These are phyloP conservation scores for Novumbra hubbsi DNA, from an alignment of 2,797 vertebrate genomes.

Conservation along the genomic window DNA sequence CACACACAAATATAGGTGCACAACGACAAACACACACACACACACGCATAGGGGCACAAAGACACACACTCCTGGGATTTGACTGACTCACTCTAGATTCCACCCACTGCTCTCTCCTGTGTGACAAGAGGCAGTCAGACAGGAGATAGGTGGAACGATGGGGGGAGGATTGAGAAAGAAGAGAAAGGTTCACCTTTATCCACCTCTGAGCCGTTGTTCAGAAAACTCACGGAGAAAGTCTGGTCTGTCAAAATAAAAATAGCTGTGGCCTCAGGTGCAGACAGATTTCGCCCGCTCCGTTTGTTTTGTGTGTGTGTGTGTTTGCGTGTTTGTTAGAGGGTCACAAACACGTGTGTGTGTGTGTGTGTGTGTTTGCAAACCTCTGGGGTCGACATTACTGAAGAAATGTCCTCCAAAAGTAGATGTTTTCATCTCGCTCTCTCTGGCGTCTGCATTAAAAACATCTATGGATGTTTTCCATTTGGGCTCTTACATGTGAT, in stretches of 20 bases:
- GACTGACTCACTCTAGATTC: conserved; percentile 62
- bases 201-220: conserved; percentile 12
- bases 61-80: conserved; percentile 43
- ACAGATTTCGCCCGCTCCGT: conserved; percentile 34
- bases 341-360: neutral
- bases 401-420: neutral
- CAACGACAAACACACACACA: conserved; percentile 36
- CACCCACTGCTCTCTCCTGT: conserved; percentile 52
- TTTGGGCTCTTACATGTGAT: neutral
- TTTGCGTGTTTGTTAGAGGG: neutral
- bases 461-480: neutral
- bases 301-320: conserved; percentile 16
- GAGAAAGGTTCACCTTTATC: conserved; percentile 4
- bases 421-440: conserved; percentile 6
- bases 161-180: neutral
- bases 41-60: conserved; percentile 25
- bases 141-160: conserved; percentile 16
- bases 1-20: conserved; percentile 28
- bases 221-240: conserved; percentile 9
- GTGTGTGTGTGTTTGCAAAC: neutral
- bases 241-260: conserved; percentile 30
- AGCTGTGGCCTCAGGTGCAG: conserved; percentile 15
- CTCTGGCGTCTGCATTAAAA: conserved; percentile 1
- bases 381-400: neutral
- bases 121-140: conserved; percentile 38